Evolutionary conservation across 2,113 vertebrate genomes (phyloP).

Genomic region (Ranitomeya variabilis): DNA sequence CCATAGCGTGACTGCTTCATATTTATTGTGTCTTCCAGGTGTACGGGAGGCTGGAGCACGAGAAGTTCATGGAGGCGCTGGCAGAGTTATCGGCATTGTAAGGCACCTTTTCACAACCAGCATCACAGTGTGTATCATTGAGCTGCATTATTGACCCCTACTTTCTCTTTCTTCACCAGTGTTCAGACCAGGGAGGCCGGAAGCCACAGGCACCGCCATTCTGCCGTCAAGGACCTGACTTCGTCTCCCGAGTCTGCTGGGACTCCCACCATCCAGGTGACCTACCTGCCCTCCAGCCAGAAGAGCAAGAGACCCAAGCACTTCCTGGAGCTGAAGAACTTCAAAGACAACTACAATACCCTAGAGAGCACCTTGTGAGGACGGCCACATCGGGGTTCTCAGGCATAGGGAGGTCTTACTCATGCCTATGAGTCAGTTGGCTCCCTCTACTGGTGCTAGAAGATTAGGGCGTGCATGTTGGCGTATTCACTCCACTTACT

Average conservation of each 20-base stretch:
- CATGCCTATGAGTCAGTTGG: too few species aligned
- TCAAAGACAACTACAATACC: conserved; percentile 98
- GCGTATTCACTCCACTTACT: too few species aligned
- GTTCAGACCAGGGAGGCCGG: conserved; percentile 70
- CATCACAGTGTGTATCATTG: neutral
- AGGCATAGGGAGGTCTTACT: too few species aligned
- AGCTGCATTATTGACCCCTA: neutral
- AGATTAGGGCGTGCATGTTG: too few species aligned
- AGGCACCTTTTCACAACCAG: conserved; percentile 65
- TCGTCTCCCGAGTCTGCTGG: conserved; percentile 72
- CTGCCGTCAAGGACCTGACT: conserved; percentile 90
- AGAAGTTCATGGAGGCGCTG: conserved; percentile 86
- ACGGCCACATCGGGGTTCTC: neutral
- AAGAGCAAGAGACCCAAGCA: conserved; percentile 92
- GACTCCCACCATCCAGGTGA: conserved; percentile 86
- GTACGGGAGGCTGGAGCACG: conserved; percentile 85
- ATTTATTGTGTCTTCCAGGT: conserved; percentile 66
- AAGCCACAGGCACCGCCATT: conserved; percentile 83
- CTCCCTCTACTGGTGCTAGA: too few species aligned
- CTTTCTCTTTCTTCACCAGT: conserved; percentile 57
- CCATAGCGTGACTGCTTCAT: too few species aligned
- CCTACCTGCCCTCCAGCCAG: conserved; percentile 88
- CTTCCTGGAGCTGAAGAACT: conserved; percentile 95
- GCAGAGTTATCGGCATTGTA: conserved; percentile 83
- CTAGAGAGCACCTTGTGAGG: conserved; percentile 89